phyloP scores from a whole-genome alignment of 37 sponge, comb jelly and placozoan species.

The Ephydatia muelleri region DNA sequence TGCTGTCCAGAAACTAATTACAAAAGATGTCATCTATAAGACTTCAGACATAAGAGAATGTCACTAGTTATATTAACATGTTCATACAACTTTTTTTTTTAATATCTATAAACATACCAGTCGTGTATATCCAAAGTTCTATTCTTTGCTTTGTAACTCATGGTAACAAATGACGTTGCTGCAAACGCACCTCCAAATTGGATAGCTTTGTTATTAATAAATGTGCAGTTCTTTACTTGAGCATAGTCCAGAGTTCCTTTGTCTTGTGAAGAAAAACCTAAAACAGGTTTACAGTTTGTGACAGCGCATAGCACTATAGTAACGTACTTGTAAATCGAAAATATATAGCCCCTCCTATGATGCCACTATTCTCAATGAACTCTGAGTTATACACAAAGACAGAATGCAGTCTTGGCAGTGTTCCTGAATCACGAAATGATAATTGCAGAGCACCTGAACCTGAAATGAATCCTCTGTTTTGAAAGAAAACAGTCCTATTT shows the following conservation, averaged over 20 bases:
- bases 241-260: slow-evolving; percentile 10
- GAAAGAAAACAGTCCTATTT: background rate
- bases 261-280: background rate
- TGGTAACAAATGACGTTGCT: background rate
- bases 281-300: background rate
- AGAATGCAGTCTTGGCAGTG: background rate
- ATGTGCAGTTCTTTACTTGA: slow-evolving; percentile 25
- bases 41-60: no score
- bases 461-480: slow-evolving; percentile 3
- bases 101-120: background rate
- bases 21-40: no score
- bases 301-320: background rate
- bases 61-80: no score
- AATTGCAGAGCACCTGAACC: slow-evolving; percentile 27
- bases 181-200: slow-evolving; percentile 26
- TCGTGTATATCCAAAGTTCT: slow-evolving; percentile 2
- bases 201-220: slow-evolving; percentile 8
- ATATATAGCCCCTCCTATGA: slow-evolving; percentile 17
- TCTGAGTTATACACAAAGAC: background rate
- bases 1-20: no score
- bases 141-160: background rate
- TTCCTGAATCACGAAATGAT: slow-evolving; percentile 1
- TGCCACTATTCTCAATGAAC: slow-evolving; percentile 5
- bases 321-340: background rate
- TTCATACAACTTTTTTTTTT: background rate